Evolutionary conservation across 1,140 invertebrate genomes (phyloP), one percentile per base, ranked within the genome.

Genomic region (Chlorops oryzae): DNA sequence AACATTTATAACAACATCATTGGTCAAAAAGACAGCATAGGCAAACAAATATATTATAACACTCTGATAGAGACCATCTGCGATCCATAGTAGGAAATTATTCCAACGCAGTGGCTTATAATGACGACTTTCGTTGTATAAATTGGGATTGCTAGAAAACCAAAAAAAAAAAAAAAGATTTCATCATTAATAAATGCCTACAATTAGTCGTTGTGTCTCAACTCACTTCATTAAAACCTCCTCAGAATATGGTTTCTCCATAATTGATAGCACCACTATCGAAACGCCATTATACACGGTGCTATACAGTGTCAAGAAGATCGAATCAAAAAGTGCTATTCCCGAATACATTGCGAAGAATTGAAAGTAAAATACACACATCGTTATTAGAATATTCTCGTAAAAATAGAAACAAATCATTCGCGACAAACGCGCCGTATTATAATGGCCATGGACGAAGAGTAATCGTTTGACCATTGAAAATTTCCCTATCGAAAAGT

Each of bases 371-470:
- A 87, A 53, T 73, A 66, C 62, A 35, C 62, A 62, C 2, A 63
- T 59, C 9, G 86, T 81, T 35, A 87, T 83, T 3, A 84, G 75
- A 15, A 87, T 61, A 65, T 88, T 88, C 65, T 94, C 93, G 66
- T 92, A 93, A 70, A 92, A 92, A 65, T 90, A 93, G 58, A 88
- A 92, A 23, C 85, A 80, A 41, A 88, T 81, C 49, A 92, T 73
- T 12, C 79, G 82, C 2, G 87, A 79, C 13, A 92, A 73, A 22
- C 90, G 73, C 42, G 82, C 72, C 41, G 87, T 86, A 59, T 84
- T 88, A 79, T 85, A 88, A 59, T 88, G 84, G 0, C 86, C 86
- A 58, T 88, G 81, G 1, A 88, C 83, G 13, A 88, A 62, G 20
- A 88, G 60, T 7, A 81, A 73, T 55, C 79, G 79, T 54, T 79